A percentile compares a stretch with the other conserved stretches of the same genome.
Evolutionary conservation across 2,797 vertebrate species (phyloP).

Genomic region (Natrix natrix): DNA sequence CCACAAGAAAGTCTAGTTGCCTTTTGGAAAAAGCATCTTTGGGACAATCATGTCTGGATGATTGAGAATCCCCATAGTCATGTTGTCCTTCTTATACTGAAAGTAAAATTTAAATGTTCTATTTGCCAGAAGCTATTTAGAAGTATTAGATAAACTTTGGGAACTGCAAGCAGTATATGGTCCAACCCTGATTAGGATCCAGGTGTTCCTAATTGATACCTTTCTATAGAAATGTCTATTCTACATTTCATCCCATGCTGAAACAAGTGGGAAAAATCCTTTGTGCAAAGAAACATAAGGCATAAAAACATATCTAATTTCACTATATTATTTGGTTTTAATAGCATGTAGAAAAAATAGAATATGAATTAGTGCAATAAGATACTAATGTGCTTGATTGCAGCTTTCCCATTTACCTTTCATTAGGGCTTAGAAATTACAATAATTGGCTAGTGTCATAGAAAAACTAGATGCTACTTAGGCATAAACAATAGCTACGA

Average conservation of each 20-base stretch:
- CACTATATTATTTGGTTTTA: constrained; percentile 27
- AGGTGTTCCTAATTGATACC: neutral
- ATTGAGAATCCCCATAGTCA: neutral
- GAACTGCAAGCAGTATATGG: neutral
- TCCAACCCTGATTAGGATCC: neutral
- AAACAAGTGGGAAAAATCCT: neutral
- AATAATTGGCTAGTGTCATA: constrained; percentile 37
- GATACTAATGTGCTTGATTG: constrained; percentile 24
- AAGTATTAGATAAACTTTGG: neutral
- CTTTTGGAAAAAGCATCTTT: neutral
- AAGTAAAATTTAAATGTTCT: neutral
- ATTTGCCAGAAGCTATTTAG: neutral
- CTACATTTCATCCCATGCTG: constrained; percentile 12
- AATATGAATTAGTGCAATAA: constrained; percentile 47
- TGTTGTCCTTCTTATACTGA: neutral
- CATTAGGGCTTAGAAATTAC: constrained; percentile 49
- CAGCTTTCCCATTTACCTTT: constrained; percentile 39
- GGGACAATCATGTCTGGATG: neutral
- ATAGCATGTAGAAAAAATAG: constrained; percentile 26
- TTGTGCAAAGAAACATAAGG: neutral
- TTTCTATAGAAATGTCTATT: neutral
- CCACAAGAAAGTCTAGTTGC: neutral
- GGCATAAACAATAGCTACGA: constrained; percentile 43
- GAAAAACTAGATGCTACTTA: constrained; percentile 38
- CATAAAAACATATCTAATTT: constrained; percentile 14